Evolutionary conservation across 1,140 invertebrate species (phyloP).

Genomic region (Drosophila oshimai): DNA sequence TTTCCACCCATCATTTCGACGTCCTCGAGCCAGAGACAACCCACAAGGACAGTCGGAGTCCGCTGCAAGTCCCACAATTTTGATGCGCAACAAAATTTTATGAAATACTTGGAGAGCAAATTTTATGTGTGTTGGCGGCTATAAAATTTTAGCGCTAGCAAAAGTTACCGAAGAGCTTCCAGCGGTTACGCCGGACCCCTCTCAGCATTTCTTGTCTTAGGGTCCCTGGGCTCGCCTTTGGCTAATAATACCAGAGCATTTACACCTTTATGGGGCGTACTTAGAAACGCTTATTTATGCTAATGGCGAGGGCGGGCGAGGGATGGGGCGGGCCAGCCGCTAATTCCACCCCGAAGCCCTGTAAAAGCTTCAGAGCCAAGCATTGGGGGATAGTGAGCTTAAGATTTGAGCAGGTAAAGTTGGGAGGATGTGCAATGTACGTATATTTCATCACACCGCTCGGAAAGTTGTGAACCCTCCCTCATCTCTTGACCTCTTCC

Average conservation of each 20-base stretch:
- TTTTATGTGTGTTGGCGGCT: slow-evolving; percentile 68
- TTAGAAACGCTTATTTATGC: slow-evolving; percentile 80
- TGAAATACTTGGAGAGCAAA: slow-evolving; percentile 72
- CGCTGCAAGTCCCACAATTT: slow-evolving; percentile 41
- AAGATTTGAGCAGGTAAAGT: slow-evolving; percentile 73
- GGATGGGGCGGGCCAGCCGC: slow-evolving; percentile 42
- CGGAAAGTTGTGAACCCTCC: slow-evolving; percentile 34
- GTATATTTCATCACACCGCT: slow-evolving; percentile 62
- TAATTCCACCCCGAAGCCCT: slow-evolving; percentile 81
- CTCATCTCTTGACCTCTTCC: slow-evolving; percentile 54
- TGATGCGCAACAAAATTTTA: slow-evolving; percentile 78
- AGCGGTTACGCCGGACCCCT: slow-evolving; percentile 51
- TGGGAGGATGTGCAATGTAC: slow-evolving; percentile 22
- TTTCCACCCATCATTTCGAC: slow-evolving; percentile 33
- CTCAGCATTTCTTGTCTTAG: not conserved
- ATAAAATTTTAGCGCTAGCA: slow-evolving; percentile 78
- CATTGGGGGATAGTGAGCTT: slow-evolving; percentile 51
- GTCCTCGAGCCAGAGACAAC: not conserved
- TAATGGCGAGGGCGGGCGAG: slow-evolving; percentile 55
- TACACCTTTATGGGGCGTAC: slow-evolving; percentile 79
- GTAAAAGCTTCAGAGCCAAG: slow-evolving; percentile 64
- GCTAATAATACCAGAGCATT: slow-evolving; percentile 77
- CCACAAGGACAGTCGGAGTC: slow-evolving; percentile 17
- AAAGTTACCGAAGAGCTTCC: slow-evolving; percentile 56
- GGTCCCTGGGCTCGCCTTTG: slow-evolving; percentile 40